Conservation (phyloP, 2,113 vertebrate genomes). For the Epinephelus lanceolatus region DNA sequence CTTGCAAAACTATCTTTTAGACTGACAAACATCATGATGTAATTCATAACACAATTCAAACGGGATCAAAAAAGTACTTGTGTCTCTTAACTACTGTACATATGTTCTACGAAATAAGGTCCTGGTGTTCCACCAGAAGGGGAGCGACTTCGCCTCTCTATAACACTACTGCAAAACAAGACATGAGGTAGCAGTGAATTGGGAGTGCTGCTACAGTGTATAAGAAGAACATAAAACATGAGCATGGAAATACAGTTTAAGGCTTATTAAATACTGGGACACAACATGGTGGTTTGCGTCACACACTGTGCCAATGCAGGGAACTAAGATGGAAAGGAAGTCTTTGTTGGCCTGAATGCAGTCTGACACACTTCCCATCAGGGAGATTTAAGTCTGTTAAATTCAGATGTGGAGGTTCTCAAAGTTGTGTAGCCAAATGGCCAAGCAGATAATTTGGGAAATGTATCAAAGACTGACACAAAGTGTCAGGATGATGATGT, state of each 20-base stretch:
- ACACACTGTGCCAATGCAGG: not conserved
- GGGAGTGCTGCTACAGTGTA: not conserved
- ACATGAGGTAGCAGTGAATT: not conserved
- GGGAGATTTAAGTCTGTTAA: not conserved
- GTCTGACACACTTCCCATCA: too few relatives aligned
- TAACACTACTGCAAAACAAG: not conserved
- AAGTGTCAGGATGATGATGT: not conserved
- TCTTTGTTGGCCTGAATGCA: not conserved
- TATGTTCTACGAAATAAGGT: too few relatives aligned
- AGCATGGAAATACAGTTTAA: constrained; percentile 19
- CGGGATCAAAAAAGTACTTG: too few relatives aligned
- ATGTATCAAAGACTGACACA: not conserved
- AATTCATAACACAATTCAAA: too few relatives aligned
- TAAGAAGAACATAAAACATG: not conserved
- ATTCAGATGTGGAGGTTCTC: too few relatives aligned
- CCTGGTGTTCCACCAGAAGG: too few relatives aligned
- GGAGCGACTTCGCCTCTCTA: too few relatives aligned
- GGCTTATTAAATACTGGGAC: not conserved
- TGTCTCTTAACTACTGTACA: too few relatives aligned
- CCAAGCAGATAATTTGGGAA: not conserved
- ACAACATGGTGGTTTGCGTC: constrained; percentile 14
- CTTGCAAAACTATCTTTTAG: too few relatives aligned
- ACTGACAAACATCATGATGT: too few relatives aligned
- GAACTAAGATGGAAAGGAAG: not conserved
- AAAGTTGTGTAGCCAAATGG: not conserved